Evolutionary conservation across 2,797 vertebrate species (phyloP), one percentile per base, ranked within the genome.

Genomic region (Falco peregrinus): DNA sequence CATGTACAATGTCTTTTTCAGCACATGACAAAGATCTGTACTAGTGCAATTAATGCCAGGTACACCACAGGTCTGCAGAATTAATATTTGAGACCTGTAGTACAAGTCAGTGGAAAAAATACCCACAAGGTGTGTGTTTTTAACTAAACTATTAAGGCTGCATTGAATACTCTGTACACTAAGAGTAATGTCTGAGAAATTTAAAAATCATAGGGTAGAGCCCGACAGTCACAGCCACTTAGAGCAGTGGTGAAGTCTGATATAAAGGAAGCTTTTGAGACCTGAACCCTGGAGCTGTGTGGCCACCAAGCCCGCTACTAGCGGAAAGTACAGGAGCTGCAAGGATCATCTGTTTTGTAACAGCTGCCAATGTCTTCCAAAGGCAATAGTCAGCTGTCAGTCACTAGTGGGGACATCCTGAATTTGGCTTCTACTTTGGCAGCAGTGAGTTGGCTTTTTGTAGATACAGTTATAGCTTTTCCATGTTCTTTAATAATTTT

Each of bases 21-120:
- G 37, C 56, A 87, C 0, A 0, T 78, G 70, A 53, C 57, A 35
- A 84, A 92, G 39, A 84, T 37, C 35, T 87, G 22, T 50, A 13
- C 65, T 65, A 28, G 16, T 78, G 69, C 80, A 82, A 84, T 54
- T 61, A 65, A 67, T 67, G 39, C 25, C 39, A 83, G 77, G 9
- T 84, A n/a, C 1, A 1, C 37, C 33, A 53, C 37, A 82, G 45
- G 31, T 68, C 84, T 77, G 56, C 41, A 57, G 59, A 90, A 65
- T 84, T 56, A 82, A 6, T 67, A 47, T 90, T 1, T 3, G 41
- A 90, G 69, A 57, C n/a, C 33, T 84, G 47, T 33, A 71, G 10
- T 59, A 22, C 60, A 63, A 86, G 37, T 83, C 48, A 33, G 26
- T 81, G 88, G 76, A 17, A 87, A 89, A 95, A 87, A 41, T 17